These are phyloP conservation scores for Clarias pachynema DNA, from an alignment of 2,797 vertebrate genomes.

Conservation along the genomic window DNA sequence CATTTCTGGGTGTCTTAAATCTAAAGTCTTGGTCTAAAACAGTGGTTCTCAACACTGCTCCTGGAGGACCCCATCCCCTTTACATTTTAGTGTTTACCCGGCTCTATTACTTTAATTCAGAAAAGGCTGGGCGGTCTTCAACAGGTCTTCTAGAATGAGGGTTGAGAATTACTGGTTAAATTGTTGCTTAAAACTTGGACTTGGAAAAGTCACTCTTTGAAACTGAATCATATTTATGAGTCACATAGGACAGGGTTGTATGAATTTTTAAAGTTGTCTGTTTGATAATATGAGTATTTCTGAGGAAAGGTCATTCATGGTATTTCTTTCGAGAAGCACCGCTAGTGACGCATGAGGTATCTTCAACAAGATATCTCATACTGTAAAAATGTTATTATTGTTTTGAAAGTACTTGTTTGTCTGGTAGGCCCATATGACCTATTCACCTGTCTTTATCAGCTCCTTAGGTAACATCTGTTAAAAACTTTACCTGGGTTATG, in stretches of 20 bases:
- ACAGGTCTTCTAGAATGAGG: too few species aligned
- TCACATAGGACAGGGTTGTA: background rate
- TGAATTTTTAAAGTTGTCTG: background rate
- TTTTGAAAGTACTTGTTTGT: background rate
- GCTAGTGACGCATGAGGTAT: background rate
- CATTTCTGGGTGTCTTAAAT: background rate
- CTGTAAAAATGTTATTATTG: background rate
- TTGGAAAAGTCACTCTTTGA: background rate
- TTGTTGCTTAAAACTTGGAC: too few species aligned
- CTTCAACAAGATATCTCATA: background rate
- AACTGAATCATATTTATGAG: background rate
- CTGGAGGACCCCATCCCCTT: too few species aligned
- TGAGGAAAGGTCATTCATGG: background rate
- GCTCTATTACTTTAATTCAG: background rate
- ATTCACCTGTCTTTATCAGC: background rate
- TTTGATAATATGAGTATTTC: background rate
- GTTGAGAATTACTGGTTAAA: too few species aligned
- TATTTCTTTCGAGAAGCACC: background rate
- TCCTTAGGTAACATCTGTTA: constrained; percentile 6
- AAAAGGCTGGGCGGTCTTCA: background rate
- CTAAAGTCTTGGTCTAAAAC: background rate
- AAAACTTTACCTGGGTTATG: constrained; percentile 15
- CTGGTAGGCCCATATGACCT: background rate
- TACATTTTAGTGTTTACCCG: too few species aligned
- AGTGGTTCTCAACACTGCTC: too few species aligned